Evolutionary conservation across 2,888 invertebrate genomes (phyloP).

Genomic region (Teleiodes luculella): DNA sequence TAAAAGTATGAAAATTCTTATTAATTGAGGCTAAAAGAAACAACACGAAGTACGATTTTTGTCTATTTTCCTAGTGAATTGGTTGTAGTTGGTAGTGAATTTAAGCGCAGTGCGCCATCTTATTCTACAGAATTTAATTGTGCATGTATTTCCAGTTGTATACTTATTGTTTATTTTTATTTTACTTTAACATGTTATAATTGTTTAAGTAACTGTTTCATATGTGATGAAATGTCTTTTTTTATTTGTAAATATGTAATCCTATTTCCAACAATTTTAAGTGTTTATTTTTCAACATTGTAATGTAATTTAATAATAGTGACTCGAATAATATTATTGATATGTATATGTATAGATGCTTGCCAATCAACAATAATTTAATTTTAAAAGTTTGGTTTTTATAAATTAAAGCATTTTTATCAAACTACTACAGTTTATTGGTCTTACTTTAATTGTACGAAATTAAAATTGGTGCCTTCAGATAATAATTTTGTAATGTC

Average conservation of each 20-base stretch:
- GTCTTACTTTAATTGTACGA: not conserved
- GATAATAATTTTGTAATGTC: not conserved
- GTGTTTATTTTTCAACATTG: constrained; percentile 30
- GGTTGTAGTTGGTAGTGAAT: not conserved
- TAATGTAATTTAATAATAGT: constrained; percentile 28
- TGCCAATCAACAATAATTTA: constrained; percentile 45
- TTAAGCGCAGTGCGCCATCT: not conserved
- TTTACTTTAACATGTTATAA: constrained; percentile 13
- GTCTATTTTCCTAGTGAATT: not conserved
- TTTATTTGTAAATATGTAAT: constrained; percentile 30
- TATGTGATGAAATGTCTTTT: constrained; percentile 40
- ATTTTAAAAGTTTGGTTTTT: constrained; percentile 32
- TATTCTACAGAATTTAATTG: not conserved
- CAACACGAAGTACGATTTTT: not conserved
- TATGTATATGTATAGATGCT: constrained; percentile 41
- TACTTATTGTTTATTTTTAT: not conserved
- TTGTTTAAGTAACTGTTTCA: constrained; percentile 25
- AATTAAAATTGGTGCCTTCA: constrained; percentile 14
- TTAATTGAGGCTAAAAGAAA: not conserved
- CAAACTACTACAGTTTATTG: too few species aligned
- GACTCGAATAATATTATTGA: constrained; percentile 47
- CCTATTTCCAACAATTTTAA: constrained; percentile 35
- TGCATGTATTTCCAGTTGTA: not conserved
- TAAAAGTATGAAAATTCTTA: not conserved
- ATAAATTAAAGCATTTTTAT: not conserved